These are phyloP conservation scores for Pseudochirops cupreus DNA, from an alignment of 2,797 vertebrate genomes.

Conservation along the genomic window DNA sequence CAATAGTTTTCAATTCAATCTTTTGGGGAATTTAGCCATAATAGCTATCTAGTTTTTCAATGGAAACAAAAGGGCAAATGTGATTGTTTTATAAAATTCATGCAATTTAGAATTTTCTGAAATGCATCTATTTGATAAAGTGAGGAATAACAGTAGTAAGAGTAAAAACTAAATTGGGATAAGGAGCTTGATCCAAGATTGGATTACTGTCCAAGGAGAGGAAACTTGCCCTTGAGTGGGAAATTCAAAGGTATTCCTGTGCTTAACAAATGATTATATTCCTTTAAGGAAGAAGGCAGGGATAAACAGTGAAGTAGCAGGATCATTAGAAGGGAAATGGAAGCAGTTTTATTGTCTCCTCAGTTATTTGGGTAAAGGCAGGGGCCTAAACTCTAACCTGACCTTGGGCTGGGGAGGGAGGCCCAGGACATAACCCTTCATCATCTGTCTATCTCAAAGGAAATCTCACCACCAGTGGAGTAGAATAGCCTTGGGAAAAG, in stretches of 20 bases:
- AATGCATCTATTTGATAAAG: not conserved
- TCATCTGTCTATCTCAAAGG: not conserved
- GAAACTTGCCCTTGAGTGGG: not conserved
- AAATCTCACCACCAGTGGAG: not conserved
- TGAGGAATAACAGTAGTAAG: not conserved
- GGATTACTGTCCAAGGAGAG: not conserved
- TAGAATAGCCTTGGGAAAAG: not conserved
- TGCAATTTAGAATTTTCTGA: not conserved
- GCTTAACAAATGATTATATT: not conserved
- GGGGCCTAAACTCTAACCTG: not conserved
- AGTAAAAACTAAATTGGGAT: not conserved
- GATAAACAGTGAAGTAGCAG: not conserved
- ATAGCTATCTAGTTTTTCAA: not conserved
- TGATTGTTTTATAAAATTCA: not conserved
- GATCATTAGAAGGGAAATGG: not conserved
- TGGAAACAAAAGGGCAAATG: not conserved
- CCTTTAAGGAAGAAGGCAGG: not conserved
- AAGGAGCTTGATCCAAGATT: not conserved
- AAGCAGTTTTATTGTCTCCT: not conserved
- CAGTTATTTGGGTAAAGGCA: not conserved
- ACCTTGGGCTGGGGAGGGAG: not conserved
- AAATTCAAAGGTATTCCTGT: not conserved
- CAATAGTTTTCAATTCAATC: not conserved
- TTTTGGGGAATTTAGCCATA: not conserved
- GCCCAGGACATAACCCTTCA: not conserved